Evolutionary conservation across 92 coral and sea anemone species (phyloP).

Genomic region (Pocillopora meandrina): DNA sequence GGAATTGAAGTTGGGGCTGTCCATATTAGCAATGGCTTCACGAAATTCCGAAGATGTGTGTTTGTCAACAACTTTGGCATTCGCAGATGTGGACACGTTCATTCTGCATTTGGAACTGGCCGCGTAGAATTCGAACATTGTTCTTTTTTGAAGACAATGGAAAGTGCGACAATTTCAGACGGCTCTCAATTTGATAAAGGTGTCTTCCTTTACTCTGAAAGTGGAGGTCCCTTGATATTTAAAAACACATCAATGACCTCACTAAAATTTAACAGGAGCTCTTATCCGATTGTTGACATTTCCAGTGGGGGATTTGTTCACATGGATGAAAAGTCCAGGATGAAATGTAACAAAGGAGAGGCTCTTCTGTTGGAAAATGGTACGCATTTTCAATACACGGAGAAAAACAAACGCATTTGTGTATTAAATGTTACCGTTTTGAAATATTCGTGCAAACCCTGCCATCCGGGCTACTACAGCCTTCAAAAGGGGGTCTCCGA

Average conservation of each 20-base stretch:
- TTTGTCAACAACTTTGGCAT: conserved; percentile 35
- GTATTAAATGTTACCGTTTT: conserved; percentile 19
- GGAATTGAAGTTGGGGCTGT: conserved; percentile 39
- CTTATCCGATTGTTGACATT: conserved; percentile 11
- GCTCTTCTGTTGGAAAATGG: conserved; percentile 18
- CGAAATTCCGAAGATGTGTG: conserved; percentile 17
- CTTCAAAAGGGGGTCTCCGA: conserved; percentile 54
- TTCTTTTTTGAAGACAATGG: conserved; percentile 5
- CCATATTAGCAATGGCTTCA: conserved; percentile 20
- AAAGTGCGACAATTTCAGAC: not conserved
- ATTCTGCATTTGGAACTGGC: conserved; percentile 33
- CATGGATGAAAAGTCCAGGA: conserved; percentile 18
- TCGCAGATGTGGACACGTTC: conserved; percentile 22
- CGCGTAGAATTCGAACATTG: conserved; percentile 19
- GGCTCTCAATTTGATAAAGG: not conserved
- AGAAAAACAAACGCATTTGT: not conserved
- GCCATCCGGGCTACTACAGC: conserved; percentile 60
- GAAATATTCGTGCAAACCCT: conserved; percentile 43
- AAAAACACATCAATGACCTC: conserved; percentile 35
- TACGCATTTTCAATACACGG: conserved; percentile 27
- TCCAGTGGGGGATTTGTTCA: conserved; percentile 37
- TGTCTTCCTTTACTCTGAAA: conserved; percentile 21
- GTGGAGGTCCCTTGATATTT: conserved; percentile 25
- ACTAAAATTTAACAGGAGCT: not conserved
- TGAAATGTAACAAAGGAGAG: conserved; percentile 28